Conservation (phyloP, 2,113 vertebrate genomes). For the Girardinichthys multiradiatus region DNA sequence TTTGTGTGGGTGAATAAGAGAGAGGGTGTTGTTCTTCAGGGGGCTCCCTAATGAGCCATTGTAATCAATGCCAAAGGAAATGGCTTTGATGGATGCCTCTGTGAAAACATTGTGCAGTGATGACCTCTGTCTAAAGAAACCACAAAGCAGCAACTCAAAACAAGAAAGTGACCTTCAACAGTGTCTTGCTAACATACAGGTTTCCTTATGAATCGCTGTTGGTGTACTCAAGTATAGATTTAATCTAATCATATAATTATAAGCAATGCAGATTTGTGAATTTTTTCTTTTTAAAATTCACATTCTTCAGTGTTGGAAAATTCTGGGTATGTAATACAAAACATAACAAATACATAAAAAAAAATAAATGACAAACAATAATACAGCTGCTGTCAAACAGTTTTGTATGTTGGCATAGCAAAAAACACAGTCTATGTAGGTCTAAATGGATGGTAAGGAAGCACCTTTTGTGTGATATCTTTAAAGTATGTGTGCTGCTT, state of each 20-base stretch:
- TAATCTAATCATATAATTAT: conserved; percentile 24
- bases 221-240: conserved; percentile 51
- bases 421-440: not conserved
- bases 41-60: conserved; percentile 74
- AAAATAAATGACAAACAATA: not conserved
- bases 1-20: conserved; percentile 16
- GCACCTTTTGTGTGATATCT: no score
- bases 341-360: not conserved
- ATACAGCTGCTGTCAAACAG: not conserved
- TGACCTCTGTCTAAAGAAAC: conserved; percentile 66
- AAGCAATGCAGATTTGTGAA: not conserved
- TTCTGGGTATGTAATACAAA: not conserved
- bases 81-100: conserved; percentile 79
- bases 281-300: not conserved
- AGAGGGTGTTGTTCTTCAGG: conserved; percentile 62
- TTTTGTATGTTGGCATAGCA: not conserved
- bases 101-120: conserved; percentile 74
- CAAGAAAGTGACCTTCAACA: conserved; percentile 68
- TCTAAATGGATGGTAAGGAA: not conserved
- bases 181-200: conserved; percentile 26
- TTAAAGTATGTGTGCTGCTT: not conserved
- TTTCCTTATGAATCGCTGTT: conserved; percentile 55
- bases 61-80: conserved; percentile 78
- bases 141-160: conserved; percentile 64
- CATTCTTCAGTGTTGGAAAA: not conserved